phyloP scores from a whole-genome alignment of 2,888 invertebrate species.

The Mechanitis mazaeus region DNA sequence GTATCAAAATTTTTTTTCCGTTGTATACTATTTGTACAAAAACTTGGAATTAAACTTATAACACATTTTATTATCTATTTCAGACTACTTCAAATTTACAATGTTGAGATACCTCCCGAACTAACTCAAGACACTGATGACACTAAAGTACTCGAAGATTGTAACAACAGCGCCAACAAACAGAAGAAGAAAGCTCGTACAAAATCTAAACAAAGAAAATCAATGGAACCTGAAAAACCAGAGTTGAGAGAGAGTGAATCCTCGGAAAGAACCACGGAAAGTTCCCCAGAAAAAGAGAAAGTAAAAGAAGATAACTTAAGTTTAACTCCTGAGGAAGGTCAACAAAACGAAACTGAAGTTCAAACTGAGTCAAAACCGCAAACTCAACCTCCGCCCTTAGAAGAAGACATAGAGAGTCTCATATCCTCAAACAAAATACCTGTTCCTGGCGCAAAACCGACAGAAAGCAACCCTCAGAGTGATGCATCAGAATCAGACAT shows the following conservation, averaged over 20 bases:
- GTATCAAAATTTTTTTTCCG: too few relatives aligned
- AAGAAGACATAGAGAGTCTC: constrained; percentile 71
- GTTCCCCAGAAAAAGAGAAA: constrained; percentile 58
- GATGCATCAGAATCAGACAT: constrained; percentile 55
- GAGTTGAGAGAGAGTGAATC: constrained; percentile 46
- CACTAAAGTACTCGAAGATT: constrained; percentile 42
- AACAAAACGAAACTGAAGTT: constrained; percentile 18
- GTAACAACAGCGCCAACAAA: constrained; percentile 45
- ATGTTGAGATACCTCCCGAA: constrained; percentile 80
- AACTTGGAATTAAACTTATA: neutral
- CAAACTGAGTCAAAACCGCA: constrained; percentile 12
- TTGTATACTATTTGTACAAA: too few relatives aligned
- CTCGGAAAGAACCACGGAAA: constrained; percentile 55
- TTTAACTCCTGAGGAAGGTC: constrained; percentile 13
- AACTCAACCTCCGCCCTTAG: constrained; percentile 39
- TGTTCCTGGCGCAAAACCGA: constrained; percentile 56
- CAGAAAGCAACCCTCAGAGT: constrained; percentile 42
- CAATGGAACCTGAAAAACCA: constrained; percentile 56
- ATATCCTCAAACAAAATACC: constrained; percentile 71
- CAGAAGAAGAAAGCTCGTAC: constrained; percentile 62
- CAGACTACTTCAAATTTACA: constrained; percentile 86
- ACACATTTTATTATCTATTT: constrained; percentile 25
- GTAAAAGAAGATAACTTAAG: constrained; percentile 32
- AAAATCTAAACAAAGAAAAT: constrained; percentile 63
- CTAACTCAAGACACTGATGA: constrained; percentile 70